Percentiles rank a stretch among this genome's conserved stretches.
These are phyloP conservation scores for Petrocephalus sullivani DNA, from an alignment of 2,797 vertebrate genomes.

Conservation along the genomic window DNA sequence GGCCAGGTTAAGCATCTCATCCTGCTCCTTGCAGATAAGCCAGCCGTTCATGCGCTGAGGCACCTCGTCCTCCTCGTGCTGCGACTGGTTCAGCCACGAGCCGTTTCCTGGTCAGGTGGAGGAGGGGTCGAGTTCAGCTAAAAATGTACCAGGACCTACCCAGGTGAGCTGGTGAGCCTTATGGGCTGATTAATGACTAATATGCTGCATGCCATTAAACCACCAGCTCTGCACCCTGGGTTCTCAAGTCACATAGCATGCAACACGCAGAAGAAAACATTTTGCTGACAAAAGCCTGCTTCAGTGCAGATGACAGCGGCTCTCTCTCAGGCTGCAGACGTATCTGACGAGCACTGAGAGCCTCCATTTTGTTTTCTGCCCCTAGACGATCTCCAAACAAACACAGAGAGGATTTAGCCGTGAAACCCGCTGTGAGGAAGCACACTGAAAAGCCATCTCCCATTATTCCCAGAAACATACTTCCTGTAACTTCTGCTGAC, in stretches of 20 bases:
- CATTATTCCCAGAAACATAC: background rate
- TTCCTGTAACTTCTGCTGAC: background rate
- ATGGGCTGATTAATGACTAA: background rate
- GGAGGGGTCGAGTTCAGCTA: background rate
- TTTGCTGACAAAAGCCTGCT: background rate
- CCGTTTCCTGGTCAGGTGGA: constrained; percentile 45
- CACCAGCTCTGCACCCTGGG: background rate
- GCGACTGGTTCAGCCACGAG: constrained; percentile 48
- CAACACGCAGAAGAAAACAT: background rate
- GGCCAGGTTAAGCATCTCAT: constrained; percentile 94
- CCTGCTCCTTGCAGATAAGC: constrained; percentile 79
- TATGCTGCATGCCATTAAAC: background rate
- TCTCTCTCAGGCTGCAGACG: too few species aligned
- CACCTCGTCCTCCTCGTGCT: background rate
- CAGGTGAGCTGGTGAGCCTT: background rate
- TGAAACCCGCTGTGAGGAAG: background rate
- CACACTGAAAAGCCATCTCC: background rate
- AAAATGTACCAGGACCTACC: background rate
- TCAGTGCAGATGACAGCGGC: background rate
- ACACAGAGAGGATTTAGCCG: background rate
- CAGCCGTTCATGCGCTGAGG: constrained; percentile 63
- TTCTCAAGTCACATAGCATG: background rate
- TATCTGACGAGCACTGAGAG: background rate
- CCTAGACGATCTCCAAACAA: background rate
- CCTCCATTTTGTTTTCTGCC: background rate